Evolutionary conservation across 1,140 invertebrate species (phyloP), one percentile per base, ranked within the genome.

Genomic region (Ditylenchus dipsaci): DNA sequence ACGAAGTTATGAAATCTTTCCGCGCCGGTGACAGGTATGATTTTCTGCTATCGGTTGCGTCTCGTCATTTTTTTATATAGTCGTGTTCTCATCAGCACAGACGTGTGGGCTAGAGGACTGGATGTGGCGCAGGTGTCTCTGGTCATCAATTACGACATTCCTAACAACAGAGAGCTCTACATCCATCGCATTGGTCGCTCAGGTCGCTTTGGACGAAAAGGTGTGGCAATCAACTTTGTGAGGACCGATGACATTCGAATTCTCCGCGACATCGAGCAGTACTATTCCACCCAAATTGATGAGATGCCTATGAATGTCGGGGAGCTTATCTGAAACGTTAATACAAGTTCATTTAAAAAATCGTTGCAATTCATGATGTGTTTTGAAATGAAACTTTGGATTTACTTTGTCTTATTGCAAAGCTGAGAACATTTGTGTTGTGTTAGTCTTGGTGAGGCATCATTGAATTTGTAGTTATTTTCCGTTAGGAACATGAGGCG

Each of bases 1-100:
- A 99, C 83, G 91, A 91, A 63, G 97, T 99, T 75, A 98, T 99
- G 95, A 97, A 97, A 84, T 93, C 97, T 84, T 99, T 98, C 85
- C 86, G 96, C 76, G 91, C 91, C 65, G 94, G 93, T 45, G 90
- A 92, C 84, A 95, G 90, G 89, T 13, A 23, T 9, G 53, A 56
- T 38, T 38, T 38, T 38, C 33, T 38, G 11, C 11, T 38, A 38
- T 38, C 33, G n/a, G n/a, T n/a, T n/a, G n/a, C n/a, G n/a, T n/a
- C n/a, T n/a, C n/a, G n/a, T 26, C 66, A 57, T 9, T 8, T 1
- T 42, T 76, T 9, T 49, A 72, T 82, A 62, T 68, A 92, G 91
- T 77, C 90, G 96, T 76, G 95, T 99, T 0, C 86, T 99, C 0
- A 98, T 99, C 62, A 97, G 95, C 42, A 99, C 96, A 47, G 96